phyloP scores from a whole-genome alignment of 2,797 vertebrate genomes.

The Chelonia mydas region DNA sequence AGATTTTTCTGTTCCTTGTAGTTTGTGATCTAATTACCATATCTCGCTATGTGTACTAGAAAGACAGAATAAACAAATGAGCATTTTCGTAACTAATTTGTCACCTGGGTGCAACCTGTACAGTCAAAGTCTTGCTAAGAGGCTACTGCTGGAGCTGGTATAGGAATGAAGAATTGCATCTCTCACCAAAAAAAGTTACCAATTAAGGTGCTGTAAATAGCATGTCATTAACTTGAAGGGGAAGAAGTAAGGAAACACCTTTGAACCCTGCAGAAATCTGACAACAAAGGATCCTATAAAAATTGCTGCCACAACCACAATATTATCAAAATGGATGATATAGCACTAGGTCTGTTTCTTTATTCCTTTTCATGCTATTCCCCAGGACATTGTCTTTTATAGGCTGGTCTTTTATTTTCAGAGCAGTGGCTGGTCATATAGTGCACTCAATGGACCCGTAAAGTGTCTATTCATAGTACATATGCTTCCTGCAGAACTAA shows the following conservation, averaged over 20 bases:
- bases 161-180: neutral
- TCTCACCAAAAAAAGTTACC: neutral
- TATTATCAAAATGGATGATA: neutral
- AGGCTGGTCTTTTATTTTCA: constrained; percentile 8
- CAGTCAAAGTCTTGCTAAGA: constrained; percentile 6
- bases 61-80: constrained; percentile 19
- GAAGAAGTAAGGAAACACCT: constrained; percentile 19
- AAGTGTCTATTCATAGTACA: constrained; percentile 7
- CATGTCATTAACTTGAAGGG: neutral
- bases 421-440: neutral
- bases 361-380: neutral
- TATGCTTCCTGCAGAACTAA: neutral
- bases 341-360: neutral
- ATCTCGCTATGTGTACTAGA: neutral
- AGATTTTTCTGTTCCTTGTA: constrained; percentile 12
- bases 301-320: neutral
- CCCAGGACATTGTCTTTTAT: neutral
- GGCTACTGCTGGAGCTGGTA: constrained; percentile 31
- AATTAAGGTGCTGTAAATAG: neutral
- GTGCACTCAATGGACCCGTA: neutral
- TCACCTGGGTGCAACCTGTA: constrained; percentile 2
- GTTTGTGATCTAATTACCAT: constrained; percentile 16
- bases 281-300: constrained; percentile 17
- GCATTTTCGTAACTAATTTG: neutral
- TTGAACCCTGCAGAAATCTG: constrained; percentile 10